Evolutionary conservation across 2,797 vertebrate genomes (phyloP).

Genomic region (Enteromius paludinosus): DNA sequence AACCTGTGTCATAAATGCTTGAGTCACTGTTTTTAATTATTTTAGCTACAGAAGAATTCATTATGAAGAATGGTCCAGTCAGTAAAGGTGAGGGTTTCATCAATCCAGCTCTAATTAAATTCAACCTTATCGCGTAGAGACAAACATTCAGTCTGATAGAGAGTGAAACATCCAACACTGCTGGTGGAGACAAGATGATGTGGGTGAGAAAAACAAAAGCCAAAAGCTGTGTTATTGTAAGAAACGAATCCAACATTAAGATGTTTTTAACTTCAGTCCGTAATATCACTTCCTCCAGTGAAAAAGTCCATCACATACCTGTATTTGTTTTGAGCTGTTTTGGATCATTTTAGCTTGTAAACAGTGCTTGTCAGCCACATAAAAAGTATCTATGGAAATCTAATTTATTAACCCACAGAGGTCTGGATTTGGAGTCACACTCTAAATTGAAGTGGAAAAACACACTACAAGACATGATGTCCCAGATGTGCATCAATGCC

Average conservation of each 20-base stretch:
- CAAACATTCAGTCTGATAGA: conserved; percentile 34
- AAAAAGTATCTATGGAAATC: too few relatives aligned
- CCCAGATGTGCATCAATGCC: too few relatives aligned
- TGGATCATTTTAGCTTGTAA: not conserved
- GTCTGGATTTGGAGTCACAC: too few relatives aligned
- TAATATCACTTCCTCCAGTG: not conserved
- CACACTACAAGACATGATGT: too few relatives aligned
- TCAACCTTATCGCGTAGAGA: conserved; percentile 61
- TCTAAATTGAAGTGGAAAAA: too few relatives aligned
- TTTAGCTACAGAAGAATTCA: conserved; percentile 61
- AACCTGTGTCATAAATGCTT: conserved; percentile 13
- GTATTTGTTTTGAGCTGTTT: not conserved
- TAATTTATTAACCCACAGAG: too few relatives aligned
- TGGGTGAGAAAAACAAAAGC: too few relatives aligned
- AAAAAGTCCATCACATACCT: not conserved
- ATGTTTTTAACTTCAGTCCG: not conserved
- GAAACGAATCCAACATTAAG: not conserved
- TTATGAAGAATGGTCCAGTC: conserved; percentile 57
- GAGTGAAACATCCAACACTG: not conserved
- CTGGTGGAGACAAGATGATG: not conserved
- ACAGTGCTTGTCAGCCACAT: not conserved
- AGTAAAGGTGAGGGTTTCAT: conserved; percentile 60
- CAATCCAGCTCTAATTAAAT: conserved; percentile 72
- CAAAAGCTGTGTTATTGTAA: not conserved
- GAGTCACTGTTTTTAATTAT: conserved; percentile 51